phyloP scores from a whole-genome alignment of 1,140 invertebrate species.

The Dufourea novaeangliae region DNA sequence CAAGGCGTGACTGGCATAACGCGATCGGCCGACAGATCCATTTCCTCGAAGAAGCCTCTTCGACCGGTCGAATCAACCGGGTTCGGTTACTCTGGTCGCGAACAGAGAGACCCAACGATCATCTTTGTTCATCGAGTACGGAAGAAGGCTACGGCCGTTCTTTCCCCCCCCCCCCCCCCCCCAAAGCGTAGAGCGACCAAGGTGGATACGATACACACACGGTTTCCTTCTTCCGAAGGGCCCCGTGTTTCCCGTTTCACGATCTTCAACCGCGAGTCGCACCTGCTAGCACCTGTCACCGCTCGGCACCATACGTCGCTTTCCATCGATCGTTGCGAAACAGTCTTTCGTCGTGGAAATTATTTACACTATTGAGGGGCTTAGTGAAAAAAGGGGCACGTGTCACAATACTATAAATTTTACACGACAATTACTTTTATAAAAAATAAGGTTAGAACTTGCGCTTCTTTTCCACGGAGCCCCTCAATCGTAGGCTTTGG shows the following conservation, averaged over 20 bases:
- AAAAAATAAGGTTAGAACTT: too few species aligned
- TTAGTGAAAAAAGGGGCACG: too few species aligned
- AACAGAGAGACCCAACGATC: too few species aligned
- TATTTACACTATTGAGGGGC: neutral
- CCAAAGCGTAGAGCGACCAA: too few species aligned
- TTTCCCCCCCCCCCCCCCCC: too few species aligned
- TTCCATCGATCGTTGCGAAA: neutral
- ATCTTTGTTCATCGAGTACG: neutral
- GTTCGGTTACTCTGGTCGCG: neutral
- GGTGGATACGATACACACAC: neutral
- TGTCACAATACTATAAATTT: too few species aligned
- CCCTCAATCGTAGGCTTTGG: too few species aligned
- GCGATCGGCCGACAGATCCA: constrained; percentile 31
- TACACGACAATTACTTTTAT: too few species aligned
- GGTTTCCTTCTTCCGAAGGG: neutral
- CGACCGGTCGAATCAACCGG: constrained; percentile 15
- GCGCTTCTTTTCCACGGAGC: too few species aligned
- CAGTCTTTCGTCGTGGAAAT: neutral
- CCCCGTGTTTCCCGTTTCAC: neutral
- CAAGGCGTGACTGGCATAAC: constrained; percentile 49
- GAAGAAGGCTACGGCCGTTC: neutral
- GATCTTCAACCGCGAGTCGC: neutral
- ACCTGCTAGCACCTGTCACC: constrained; percentile 1
- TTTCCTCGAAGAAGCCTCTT: constrained; percentile 45
- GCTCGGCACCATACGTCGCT: neutral